Conservation (phyloP, 2,888 invertebrate species). For the Acanthosepion pharaonis region DNA sequence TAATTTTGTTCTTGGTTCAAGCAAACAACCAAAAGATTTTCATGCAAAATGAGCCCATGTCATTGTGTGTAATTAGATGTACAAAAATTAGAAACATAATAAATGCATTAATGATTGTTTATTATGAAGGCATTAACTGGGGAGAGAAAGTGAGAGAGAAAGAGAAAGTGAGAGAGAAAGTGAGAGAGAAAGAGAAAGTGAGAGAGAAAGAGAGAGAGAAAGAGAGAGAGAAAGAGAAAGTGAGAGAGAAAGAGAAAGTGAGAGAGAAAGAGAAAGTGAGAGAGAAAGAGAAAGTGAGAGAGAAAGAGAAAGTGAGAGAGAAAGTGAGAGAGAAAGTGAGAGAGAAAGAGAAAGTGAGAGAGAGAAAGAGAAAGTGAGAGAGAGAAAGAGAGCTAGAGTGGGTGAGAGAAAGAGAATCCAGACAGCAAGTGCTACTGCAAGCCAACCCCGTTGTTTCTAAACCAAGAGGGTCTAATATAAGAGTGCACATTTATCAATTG, state of each 20-base stretch:
- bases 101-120: too few relatives aligned
- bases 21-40: too few relatives aligned
- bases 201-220: neutral
- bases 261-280: neutral
- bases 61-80: too few relatives aligned
- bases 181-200: neutral
- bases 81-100: too few relatives aligned
- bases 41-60: too few relatives aligned
- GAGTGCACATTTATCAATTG: too few relatives aligned
- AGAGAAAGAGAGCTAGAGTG: neutral
- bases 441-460: too few relatives aligned
- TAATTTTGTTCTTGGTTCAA: too few relatives aligned
- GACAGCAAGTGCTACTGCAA: too few relatives aligned
- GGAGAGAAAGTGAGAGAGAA: neutral
- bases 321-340: neutral
- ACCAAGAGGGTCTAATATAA: too few relatives aligned
- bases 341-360: neutral
- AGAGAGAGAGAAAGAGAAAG: neutral
- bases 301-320: neutral
- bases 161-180: neutral
- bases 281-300: too few relatives aligned
- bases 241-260: neutral
- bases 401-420: neutral
- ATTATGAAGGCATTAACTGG: too few relatives aligned
- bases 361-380: neutral